phyloP scores from a whole-genome alignment of 2,888 invertebrate genomes.

The Timema podura region DNA sequence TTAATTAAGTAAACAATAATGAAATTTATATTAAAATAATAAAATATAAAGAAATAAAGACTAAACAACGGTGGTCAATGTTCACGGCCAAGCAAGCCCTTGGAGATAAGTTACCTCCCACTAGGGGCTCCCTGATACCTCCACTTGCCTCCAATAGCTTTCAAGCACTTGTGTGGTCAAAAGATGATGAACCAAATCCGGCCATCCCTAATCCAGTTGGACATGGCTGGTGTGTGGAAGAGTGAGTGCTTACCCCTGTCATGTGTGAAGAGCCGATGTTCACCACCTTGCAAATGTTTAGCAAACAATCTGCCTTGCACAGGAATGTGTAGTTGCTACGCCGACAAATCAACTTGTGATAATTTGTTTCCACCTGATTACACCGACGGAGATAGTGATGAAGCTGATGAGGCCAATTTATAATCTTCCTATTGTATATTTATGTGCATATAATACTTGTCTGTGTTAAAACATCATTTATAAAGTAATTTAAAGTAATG shows the following conservation, averaged over 20 bases:
- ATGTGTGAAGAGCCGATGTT: background rate
- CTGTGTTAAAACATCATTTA: background rate
- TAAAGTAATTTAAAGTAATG: background rate
- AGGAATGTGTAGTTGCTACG: no score
- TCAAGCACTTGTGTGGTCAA: background rate
- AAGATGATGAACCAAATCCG: background rate
- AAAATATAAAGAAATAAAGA: no score
- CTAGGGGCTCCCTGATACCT: background rate
- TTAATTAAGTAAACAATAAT: no score
- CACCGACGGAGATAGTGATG: background rate
- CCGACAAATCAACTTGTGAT: background rate
- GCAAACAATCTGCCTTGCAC: no score
- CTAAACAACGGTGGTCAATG: background rate
- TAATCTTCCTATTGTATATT: conserved; percentile 1
- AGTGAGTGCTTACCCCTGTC: background rate
- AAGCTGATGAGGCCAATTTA: background rate
- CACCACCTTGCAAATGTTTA: background rate
- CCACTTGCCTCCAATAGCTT: background rate
- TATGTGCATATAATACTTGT: background rate
- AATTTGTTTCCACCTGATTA: background rate
- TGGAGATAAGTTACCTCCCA: background rate
- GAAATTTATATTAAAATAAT: no score
- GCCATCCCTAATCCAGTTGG: background rate
- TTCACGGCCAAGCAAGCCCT: background rate
- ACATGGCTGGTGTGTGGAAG: background rate